phyloP scores from a whole-genome alignment of 2,888 invertebrate genomes.

The Ophion slaviceki region DNA sequence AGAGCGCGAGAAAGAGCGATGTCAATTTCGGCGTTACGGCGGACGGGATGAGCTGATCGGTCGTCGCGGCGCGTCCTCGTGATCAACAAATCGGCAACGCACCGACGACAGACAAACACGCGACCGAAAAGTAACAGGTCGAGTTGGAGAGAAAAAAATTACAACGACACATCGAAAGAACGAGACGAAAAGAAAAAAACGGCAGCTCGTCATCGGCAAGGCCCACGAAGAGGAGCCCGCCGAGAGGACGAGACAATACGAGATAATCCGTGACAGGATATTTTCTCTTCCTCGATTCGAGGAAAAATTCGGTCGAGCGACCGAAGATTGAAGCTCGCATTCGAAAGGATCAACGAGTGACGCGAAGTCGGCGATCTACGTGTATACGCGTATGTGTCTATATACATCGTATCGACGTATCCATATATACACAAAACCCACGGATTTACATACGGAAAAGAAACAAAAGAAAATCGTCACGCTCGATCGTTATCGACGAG shows the following conservation, averaged over 20 bases:
- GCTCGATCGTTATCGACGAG: constrained; percentile 63
- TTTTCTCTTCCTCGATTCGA: constrained; percentile 46
- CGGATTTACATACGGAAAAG: constrained; percentile 65
- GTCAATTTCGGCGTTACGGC: constrained; percentile 69
- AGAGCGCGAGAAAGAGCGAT: constrained; percentile 22
- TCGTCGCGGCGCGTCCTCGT: constrained; percentile 11
- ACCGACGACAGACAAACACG: constrained; percentile 13
- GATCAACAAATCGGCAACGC: constrained; percentile 54
- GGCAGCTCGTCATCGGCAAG: constrained; percentile 43
- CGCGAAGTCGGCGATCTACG: constrained; percentile 49
- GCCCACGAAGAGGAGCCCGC: constrained; percentile 25
- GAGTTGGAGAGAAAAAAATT: constrained; percentile 51
- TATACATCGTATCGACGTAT: constrained; percentile 44
- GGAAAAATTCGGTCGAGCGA: constrained; percentile 60
- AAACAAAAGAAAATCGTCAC: constrained; percentile 61
- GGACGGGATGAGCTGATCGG: constrained; percentile 21
- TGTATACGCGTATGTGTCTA: constrained; percentile 26
- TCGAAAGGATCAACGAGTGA: constrained; percentile 55
- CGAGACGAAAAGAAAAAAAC: constrained; percentile 7
- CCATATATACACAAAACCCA: constrained; percentile 64
- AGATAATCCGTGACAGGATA: constrained; percentile 54
- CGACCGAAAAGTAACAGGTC: constrained; percentile 49
- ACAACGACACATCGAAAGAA: constrained; percentile 30
- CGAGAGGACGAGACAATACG: constrained; percentile 47
- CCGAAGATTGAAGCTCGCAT: constrained; percentile 38